A percentile compares a stretch with the other conserved stretches of the same genome.
These are phyloP conservation scores for Pristionchus japonicus DNA, from an alignment of 2,888 invertebrate genomes.

Conservation along the genomic window DNA sequence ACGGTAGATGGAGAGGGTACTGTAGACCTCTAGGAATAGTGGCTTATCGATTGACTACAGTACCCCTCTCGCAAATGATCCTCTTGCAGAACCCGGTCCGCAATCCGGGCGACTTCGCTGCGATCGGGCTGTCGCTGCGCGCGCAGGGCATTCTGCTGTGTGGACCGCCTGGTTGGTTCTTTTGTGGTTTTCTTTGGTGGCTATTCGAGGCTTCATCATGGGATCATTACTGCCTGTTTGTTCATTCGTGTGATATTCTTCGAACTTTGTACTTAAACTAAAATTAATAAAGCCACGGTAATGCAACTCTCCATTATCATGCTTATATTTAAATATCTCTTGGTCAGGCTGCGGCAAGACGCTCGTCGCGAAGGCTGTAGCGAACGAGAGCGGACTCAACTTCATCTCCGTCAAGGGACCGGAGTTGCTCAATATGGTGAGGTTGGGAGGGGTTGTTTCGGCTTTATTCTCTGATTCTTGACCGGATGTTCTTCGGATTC, in stretches of 20 bases:
- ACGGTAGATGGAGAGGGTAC: background rate
- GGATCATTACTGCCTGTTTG: background rate
- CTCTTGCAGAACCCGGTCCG: slow-evolving; percentile 86
- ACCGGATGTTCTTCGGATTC: too few relatives aligned
- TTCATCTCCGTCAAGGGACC: slow-evolving; percentile 99
- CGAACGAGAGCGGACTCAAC: slow-evolving; percentile 98
- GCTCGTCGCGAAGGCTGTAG: slow-evolving; percentile 95
- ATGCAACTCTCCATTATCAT: too few relatives aligned
- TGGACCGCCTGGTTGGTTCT: slow-evolving; percentile 89
- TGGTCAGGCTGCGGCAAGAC: slow-evolving; percentile 84
- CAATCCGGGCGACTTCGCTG: slow-evolving; percentile 86
- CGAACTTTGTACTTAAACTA: too few relatives aligned
- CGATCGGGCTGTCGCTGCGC: slow-evolving; percentile 83
- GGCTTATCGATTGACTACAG: background rate
- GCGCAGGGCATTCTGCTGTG: slow-evolving; percentile 91
- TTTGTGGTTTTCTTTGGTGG: background rate
- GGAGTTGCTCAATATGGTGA: slow-evolving; percentile 94
- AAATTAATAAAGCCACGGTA: too few relatives aligned
- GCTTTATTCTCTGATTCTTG: background rate
- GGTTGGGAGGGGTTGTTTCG: background rate
- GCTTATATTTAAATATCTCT: too few relatives aligned
- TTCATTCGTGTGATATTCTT: too few relatives aligned
- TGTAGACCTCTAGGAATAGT: background rate
- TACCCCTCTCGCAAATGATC: background rate
- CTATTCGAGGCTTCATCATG: background rate